Evolutionary conservation across 2,888 invertebrate genomes (phyloP), one percentile per base, ranked within the genome.

Genomic region (Drosophila niveifrons): DNA sequence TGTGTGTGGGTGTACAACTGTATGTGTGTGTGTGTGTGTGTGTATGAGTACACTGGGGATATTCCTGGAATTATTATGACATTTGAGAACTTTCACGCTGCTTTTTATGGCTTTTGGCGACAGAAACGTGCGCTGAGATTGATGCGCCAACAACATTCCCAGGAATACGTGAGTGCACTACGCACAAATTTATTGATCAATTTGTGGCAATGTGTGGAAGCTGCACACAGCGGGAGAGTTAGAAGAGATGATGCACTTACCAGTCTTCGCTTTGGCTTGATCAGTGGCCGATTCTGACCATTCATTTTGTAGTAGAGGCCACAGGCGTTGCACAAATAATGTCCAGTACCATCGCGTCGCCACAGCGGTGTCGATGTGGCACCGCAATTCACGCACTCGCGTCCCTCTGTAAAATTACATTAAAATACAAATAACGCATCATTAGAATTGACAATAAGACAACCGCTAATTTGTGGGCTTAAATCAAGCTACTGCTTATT

Each of bases 221-320:
- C 68, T 69, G 65, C 28, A 52, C 80, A 41, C 86, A 76, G 78
- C 78, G 63, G 76, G 80, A 6, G 18, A 36, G 9, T 7, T 29
- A 29, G 29, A 17, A 10, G 15, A 18, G 31, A 28, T 0, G 17
- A 44, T 53, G 18, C 58, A 97, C 98, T 98, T 95, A 99, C 99
- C 97, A 99, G 96, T 95, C 99, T 96, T 95, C 99, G 96, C 94
- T 99, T 99, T 92, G 99, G 99, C 95, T 99, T 99, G 94, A 99
- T 98, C 92, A 99, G 96, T 68, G 99, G 99, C 93, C 99, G 94
- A 93, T 98, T 99, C 93, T 98, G 98, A 90, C 99, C 99, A 93
- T 99, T 99, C 98, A 99, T 99, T 95, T 99, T 99, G 95, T 99
- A 98, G 94, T 99, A 99, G 88, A 99, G 96, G 89, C 99, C 99